Evolutionary conservation across 2,113 vertebrate species (phyloP).

Genomic region (Nothoprocta pentlandii): DNA sequence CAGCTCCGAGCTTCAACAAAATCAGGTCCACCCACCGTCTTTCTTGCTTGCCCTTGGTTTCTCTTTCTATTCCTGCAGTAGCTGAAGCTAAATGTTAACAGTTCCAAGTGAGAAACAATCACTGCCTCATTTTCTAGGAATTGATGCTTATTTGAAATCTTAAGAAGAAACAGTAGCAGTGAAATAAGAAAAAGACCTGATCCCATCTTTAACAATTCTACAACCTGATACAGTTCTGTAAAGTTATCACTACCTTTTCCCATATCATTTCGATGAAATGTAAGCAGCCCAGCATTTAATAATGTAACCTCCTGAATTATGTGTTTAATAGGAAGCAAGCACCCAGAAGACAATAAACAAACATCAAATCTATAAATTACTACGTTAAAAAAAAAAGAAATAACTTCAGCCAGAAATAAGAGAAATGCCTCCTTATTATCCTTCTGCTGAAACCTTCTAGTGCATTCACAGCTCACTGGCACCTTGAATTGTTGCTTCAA

Average conservation of each 20-base stretch:
- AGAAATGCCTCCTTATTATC: neutral
- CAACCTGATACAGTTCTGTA: neutral
- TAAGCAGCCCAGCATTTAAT: neutral
- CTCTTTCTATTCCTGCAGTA: neutral
- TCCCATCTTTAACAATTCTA: neutral
- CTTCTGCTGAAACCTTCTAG: slow-evolving; percentile 28
- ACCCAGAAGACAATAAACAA: slow-evolving; percentile 12
- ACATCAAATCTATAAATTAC: slow-evolving; percentile 44
- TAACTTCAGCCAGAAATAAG: slow-evolving; percentile 15
- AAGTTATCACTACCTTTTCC: neutral
- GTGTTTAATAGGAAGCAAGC: slow-evolving; percentile 48
- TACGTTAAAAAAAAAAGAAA: slow-evolving; percentile 9
- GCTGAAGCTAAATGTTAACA: neutral
- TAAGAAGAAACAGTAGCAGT: neutral
- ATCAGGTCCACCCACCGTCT: too few relatives aligned
- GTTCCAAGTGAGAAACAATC: neutral
- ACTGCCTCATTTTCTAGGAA: neutral
- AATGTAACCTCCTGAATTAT: slow-evolving; percentile 50
- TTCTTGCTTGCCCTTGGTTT: neutral
- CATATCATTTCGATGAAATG: neutral
- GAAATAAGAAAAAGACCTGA: neutral
- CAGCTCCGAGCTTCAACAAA: too few relatives aligned
- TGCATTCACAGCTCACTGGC: slow-evolving; percentile 13
- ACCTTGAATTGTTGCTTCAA: slow-evolving; percentile 65
- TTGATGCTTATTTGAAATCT: neutral